phyloP scores from a whole-genome alignment of 1,140 invertebrate genomes.

The Leptopilina clavipes region DNA sequence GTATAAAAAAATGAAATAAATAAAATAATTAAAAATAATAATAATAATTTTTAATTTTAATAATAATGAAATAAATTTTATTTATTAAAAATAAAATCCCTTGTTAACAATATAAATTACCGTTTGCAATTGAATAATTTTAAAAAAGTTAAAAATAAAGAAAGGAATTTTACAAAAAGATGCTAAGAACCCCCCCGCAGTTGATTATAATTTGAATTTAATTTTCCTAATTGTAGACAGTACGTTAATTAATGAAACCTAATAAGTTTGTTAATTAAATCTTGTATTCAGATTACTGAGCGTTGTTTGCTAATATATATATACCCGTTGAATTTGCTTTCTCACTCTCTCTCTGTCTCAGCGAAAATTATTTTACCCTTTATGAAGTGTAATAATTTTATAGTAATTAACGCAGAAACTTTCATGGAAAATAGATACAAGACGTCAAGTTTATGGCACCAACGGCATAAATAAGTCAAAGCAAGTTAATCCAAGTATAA shows the following conservation, averaged over 20 bases:
- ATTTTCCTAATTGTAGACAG: constrained; percentile 33
- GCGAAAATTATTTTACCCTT: constrained; percentile 7
- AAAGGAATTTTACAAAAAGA: too few species aligned
- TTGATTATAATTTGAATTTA: not conserved
- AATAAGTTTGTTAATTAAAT: constrained; percentile 42
- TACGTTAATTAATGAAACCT: constrained; percentile 35
- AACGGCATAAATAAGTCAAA: constrained; percentile 46
- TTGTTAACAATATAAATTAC: too few species aligned
- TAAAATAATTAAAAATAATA: too few species aligned
- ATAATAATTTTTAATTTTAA: too few species aligned
- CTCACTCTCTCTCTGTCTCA: too few species aligned
- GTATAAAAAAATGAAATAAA: too few species aligned
- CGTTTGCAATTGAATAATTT: too few species aligned
- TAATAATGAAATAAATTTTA: too few species aligned
- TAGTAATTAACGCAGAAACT: constrained; percentile 36
- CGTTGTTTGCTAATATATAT: constrained; percentile 25
- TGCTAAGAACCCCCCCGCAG: too few species aligned
- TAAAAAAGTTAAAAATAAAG: not conserved
- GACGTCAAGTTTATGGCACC: constrained; percentile 48
- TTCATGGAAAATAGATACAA: constrained; percentile 47
- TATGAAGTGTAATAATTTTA: constrained; percentile 21
- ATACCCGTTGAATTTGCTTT: constrained; percentile 26
- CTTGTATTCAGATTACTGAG: constrained; percentile 33
- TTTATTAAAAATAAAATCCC: too few species aligned
- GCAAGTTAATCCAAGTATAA: constrained; percentile 54